Conservation (phyloP, 2,797 vertebrate species). For the Falco rusticolus region DNA sequence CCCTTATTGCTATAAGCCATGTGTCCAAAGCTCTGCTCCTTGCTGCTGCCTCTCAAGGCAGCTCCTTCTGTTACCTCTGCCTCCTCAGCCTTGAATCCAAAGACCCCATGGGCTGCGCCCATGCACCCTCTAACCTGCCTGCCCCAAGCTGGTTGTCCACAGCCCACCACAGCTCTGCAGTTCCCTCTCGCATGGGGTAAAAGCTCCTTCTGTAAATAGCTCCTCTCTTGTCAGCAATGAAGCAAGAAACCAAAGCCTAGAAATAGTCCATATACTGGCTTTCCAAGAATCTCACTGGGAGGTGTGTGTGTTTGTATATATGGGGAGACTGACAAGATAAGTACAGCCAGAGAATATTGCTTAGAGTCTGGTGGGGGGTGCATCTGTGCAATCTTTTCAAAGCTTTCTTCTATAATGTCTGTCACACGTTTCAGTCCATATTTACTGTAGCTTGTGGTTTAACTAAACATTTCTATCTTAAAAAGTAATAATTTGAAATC, state of each 20-base stretch:
- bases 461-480: not conserved
- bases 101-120: not conserved
- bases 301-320: not conserved
- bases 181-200: not conserved
- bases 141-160: not conserved
- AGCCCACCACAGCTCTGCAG: not conserved
- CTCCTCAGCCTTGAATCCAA: not conserved
- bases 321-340: not conserved
- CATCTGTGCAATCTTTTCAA: not conserved
- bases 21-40: not conserved
- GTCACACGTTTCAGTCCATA: not conserved
- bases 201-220: not conserved
- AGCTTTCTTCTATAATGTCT: not conserved
- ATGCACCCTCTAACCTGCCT: no score
- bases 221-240: not conserved
- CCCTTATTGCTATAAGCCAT: not conserved
- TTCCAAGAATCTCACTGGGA: not conserved
- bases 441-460: not conserved
- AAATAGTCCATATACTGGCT: not conserved
- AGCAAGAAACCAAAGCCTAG: not conserved
- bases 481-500: conserved; percentile 1
- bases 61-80: not conserved
- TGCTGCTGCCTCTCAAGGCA: not conserved
- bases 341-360: not conserved
- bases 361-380: not conserved